Evolutionary conservation across 2,888 invertebrate species (phyloP), one percentile per base, ranked within the genome.

Genomic region (Ichneumon xanthorius): DNA sequence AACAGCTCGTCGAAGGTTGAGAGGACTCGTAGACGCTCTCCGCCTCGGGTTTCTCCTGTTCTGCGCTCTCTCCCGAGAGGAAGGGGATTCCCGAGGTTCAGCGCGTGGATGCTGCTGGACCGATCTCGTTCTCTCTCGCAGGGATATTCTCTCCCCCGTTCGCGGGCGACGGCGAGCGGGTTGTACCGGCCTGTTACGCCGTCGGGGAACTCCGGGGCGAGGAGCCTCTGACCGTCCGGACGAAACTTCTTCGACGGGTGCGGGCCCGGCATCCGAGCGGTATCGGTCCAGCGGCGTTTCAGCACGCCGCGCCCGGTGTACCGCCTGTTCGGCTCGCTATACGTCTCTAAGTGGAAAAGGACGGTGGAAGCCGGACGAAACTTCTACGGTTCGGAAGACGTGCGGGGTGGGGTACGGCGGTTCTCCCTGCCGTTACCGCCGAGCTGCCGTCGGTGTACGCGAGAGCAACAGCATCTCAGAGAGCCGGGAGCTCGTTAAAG

Each of bases 401-500:
- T 22, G 80, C 53, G 71, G 61, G 45, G 61, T 33, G 5, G 30
- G 71, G 33, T 33, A 16, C 55, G 65, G 63, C 33, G 80, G 72
- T 73, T 78, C 72, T 70, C 67, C 65, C 82, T 67, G 70, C 75
- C 85, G 76, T 82, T 82, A 85, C 82, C 82, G 67, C 84, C 61
- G 78, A 65, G 65, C 65, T 19, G 26, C 50, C 61, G 70, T 68
- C 58, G 63, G 70, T 81, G 53, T 70, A 58, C 58, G 58, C 30
- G 53, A 73, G 53, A 73, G 83, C 77, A 83, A 77, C 77, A 80
- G 79, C 79, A 82, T 86, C 82, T 80, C 37, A 81, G 80, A 68
- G 79, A 80, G 68, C 82, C 82, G 76, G 77, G 82, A 82, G 85
- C 85, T 86, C 85, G 85, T 86, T 86, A 86, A 86, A 86, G 85